Percentiles rank a stretch among this genome's conserved stretches.
These are phyloP conservation scores for Reinhardtius hippoglossoides DNA, from an alignment of 2,113 vertebrate genomes.

Conservation along the genomic window DNA sequence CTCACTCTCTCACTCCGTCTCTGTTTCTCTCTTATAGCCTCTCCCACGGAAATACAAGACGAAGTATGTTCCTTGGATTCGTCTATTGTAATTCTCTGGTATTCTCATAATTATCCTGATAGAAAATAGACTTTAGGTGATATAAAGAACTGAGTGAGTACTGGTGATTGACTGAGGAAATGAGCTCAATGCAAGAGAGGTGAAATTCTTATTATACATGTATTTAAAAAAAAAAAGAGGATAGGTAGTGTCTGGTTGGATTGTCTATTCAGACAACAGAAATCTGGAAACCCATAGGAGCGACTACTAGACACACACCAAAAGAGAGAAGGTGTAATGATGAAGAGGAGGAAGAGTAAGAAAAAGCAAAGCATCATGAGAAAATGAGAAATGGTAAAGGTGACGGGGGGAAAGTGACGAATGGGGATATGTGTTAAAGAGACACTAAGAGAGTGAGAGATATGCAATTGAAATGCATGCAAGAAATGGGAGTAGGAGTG, in stretches of 20 bases:
- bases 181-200: too few relatives aligned
- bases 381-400: neutral
- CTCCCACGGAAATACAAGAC: slow-evolving; percentile 57
- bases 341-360: neutral
- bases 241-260: too few relatives aligned
- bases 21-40: slow-evolving; percentile 41
- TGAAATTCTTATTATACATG: too few relatives aligned
- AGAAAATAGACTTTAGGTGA: slow-evolving; percentile 22
- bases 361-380: neutral
- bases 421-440: slow-evolving; percentile 35
- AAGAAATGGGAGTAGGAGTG: slow-evolving; percentile 24
- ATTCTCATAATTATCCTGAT: slow-evolving; percentile 42
- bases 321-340: slow-evolving; percentile 15
- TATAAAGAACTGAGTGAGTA: neutral
- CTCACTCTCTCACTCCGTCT: slow-evolving; percentile 20
- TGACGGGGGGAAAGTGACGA: slow-evolving; percentile 17
- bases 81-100: slow-evolving; percentile 34
- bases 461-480: slow-evolving; percentile 50
- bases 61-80: slow-evolving; percentile 54
- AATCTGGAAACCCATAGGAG: slow-evolving; percentile 61
- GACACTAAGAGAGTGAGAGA: slow-evolving; percentile 40
- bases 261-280: too few relatives aligned
- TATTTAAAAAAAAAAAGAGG: too few relatives aligned
- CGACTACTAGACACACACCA: slow-evolving; percentile 2
- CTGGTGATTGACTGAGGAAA: neutral